A percentile compares a stretch with the other conserved stretches of the same genome.
These are phyloP conservation scores for Drosophila pallidifrons DNA, from an alignment of 1,140 invertebrate genomes.

Conservation along the genomic window DNA sequence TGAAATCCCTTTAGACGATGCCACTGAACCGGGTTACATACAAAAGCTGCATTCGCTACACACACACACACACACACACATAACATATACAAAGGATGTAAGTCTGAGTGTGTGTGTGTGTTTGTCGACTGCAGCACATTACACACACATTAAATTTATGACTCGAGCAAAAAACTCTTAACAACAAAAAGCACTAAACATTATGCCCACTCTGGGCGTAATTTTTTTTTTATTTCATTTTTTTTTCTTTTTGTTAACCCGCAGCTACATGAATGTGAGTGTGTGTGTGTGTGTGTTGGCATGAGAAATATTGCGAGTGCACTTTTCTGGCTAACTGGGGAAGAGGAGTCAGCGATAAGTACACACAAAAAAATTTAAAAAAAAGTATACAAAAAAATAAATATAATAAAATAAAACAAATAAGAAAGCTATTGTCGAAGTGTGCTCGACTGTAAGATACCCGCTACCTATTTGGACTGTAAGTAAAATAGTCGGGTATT, in stretches of 20 bases:
- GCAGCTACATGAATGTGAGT: background rate
- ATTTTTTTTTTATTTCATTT: background rate
- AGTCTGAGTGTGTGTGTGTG: conserved; percentile 22
- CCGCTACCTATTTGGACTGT: too few species aligned
- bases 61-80: background rate
- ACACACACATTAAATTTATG: conserved; percentile 78
- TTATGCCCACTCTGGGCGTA: conserved; percentile 64
- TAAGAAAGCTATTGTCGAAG: too few species aligned
- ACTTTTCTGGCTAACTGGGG: conserved; percentile 20
- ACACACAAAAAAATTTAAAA: conserved; percentile 16
- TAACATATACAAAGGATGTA: conserved; percentile 9
- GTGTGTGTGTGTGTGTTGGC: conserved; percentile 23
- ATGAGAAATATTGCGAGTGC: conserved; percentile 50
- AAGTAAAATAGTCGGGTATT: too few species aligned
- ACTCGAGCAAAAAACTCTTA: conserved; percentile 68
- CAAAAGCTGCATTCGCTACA: too few species aligned
- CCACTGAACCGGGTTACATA: conserved; percentile 6
- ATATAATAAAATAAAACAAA: background rate
- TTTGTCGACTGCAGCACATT: conserved; percentile 65
- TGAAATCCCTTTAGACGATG: conserved; percentile 19
- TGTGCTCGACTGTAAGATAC: too few species aligned
- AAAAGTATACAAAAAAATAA: background rate
- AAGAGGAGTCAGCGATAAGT: background rate
- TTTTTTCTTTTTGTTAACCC: conserved; percentile 1
- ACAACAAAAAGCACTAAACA: conserved; percentile 81